Evolutionary conservation across 2,797 vertebrate species (phyloP).

Genomic region (Poecilia picta): DNA sequence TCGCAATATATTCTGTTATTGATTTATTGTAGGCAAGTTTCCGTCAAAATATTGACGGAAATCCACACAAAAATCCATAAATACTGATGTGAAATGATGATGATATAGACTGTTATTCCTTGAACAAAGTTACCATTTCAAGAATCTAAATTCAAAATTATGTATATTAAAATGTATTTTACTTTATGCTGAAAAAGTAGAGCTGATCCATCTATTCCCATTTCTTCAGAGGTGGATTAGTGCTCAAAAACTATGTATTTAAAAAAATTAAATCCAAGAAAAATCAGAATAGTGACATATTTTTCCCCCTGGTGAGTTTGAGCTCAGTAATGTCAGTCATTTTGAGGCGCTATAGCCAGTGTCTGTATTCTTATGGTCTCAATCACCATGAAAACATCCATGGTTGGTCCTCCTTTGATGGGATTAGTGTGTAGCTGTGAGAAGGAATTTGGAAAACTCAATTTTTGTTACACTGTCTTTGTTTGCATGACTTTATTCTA

Average conservation of each 20-base stretch:
- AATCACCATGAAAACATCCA: conserved; percentile 54
- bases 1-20: no score
- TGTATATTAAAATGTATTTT: no score
- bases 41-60: no score
- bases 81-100: background rate
- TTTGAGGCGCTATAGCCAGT: conserved; percentile 13
- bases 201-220: background rate
- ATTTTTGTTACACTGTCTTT: conserved; percentile 41
- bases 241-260: background rate
- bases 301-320: background rate
- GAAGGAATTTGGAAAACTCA: conserved; percentile 48
- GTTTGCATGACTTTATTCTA: conserved; percentile 29
- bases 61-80: no score
- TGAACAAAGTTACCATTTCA: background rate
- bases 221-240: background rate
- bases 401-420: conserved; percentile 52
- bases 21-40: no score
- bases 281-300: background rate
- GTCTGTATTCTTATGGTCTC: conserved; percentile 33
- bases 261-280: background rate
- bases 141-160: background rate
- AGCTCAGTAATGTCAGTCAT: conserved; percentile 11
- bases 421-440: conserved; percentile 65
- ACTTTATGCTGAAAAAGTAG: no score
- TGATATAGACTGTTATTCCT: background rate